Conservation (phyloP, 2,797 vertebrate species). For the Neosalanx taihuensis region DNA sequence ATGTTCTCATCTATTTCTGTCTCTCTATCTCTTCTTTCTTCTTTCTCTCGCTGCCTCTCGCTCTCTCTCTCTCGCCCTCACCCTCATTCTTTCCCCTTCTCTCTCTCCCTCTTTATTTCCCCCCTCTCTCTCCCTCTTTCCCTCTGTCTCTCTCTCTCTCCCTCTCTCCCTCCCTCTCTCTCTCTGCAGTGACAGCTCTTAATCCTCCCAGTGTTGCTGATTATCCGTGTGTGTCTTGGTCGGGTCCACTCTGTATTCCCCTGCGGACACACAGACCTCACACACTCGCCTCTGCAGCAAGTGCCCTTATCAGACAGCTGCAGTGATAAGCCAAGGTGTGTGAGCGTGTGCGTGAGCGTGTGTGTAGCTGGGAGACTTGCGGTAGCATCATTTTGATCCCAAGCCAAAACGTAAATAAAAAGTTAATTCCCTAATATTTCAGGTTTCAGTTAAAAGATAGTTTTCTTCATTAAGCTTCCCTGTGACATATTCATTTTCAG, state of each 20-base stretch:
- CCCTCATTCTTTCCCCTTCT: constrained; percentile 18
- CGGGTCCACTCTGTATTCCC: constrained; percentile 14
- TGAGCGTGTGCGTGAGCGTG: not conserved
- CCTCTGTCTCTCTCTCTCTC: not conserved
- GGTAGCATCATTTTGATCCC: too few relatives aligned
- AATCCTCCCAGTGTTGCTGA: constrained; percentile 11
- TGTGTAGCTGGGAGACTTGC: not conserved
- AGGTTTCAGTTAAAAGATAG: constrained; percentile 34
- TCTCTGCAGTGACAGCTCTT: constrained; percentile 3
- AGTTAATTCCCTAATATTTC: constrained; percentile 27
- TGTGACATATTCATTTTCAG: constrained; percentile 28
- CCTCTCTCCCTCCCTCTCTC: too few relatives aligned
- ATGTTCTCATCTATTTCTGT: not conserved
- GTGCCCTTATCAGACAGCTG: constrained; percentile 16
- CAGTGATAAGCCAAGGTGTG: constrained; percentile 20
- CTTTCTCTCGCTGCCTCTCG: not conserved
- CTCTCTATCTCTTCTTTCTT: constrained; percentile 23
- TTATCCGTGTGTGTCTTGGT: constrained; percentile 29
- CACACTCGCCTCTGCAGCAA: constrained; percentile 14
- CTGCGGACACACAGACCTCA: constrained; percentile 1
- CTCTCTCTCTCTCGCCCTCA: not conserved
- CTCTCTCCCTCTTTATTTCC: not conserved
- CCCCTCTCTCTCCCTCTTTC: not conserved
- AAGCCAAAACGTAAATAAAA: too few relatives aligned
- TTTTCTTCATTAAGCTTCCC: constrained; percentile 44